Evolutionary conservation across 2,888 invertebrate genomes (phyloP).

Genomic region (Hirudinaria manillensis): DNA sequence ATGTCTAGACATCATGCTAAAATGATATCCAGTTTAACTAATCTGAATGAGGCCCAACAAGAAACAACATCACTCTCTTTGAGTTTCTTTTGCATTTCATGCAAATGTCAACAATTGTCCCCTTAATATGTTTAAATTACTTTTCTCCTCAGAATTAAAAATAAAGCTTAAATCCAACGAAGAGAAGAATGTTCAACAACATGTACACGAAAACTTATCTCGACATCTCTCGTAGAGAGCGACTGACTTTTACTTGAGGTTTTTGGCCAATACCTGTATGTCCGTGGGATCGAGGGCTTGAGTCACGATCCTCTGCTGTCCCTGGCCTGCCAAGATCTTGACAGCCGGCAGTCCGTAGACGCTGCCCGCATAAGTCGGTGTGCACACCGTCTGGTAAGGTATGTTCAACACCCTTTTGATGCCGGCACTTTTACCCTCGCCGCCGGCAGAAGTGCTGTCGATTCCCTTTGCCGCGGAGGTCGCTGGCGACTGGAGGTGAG

Average conservation of each 20-base stretch:
- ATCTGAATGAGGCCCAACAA: too few species aligned
- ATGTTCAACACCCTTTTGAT: slow-evolving; percentile 26
- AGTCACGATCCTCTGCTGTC: slow-evolving; percentile 30
- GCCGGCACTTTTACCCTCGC: slow-evolving; percentile 9
- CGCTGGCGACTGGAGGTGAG: neutral
- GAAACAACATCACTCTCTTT: too few species aligned
- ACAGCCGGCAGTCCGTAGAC: slow-evolving; percentile 26
- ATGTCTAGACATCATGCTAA: too few species aligned
- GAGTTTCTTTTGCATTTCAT: too few species aligned
- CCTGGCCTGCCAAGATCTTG: slow-evolving; percentile 31
- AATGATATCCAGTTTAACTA: too few species aligned
- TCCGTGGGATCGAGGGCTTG: slow-evolving; percentile 12
- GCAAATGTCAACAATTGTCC: too few species aligned
- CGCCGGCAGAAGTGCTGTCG: neutral
- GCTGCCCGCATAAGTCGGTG: neutral
- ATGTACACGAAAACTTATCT: neutral
- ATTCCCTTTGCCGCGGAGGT: neutral
- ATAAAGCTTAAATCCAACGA: too few species aligned
- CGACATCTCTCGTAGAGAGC: neutral
- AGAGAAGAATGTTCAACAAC: too few species aligned
- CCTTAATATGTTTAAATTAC: too few species aligned
- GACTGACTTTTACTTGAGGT: neutral
- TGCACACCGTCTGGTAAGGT: slow-evolving; percentile 23
- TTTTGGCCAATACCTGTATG: slow-evolving; percentile 1
- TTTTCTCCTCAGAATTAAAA: too few species aligned